phyloP scores from a whole-genome alignment of 2,797 vertebrate genomes.

The Thunnus albacares region DNA sequence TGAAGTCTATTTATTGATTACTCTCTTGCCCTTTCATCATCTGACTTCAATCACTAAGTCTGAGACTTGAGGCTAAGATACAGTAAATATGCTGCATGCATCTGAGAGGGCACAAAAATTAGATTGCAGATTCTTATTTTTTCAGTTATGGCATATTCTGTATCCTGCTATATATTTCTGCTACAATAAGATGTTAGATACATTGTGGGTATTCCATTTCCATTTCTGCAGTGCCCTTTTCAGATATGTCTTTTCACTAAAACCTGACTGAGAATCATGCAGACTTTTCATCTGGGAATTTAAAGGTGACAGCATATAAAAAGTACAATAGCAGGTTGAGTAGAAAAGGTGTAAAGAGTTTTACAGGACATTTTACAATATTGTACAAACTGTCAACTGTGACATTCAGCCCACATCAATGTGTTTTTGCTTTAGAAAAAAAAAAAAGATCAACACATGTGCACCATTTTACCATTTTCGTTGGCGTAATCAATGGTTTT shows the following conservation, averaged over 20 bases:
- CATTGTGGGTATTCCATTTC: not conserved
- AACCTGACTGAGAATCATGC: not conserved
- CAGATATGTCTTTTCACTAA: not conserved
- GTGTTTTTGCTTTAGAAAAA: not conserved
- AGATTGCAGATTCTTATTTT: not conserved
- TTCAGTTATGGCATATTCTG: not conserved
- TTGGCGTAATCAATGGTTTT: not conserved
- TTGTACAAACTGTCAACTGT: too few relatives aligned
- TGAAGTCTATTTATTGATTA: not conserved
- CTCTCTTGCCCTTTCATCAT: constrained; percentile 8
- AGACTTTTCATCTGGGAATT: not conserved
- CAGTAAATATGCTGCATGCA: not conserved
- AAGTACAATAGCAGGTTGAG: not conserved
- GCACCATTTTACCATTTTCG: not conserved
- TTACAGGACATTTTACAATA: not conserved
- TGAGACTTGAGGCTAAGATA: not conserved
- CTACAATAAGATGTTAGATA: not conserved
- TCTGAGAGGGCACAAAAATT: not conserved
- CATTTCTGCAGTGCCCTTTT: not conserved
- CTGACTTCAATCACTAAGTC: constrained; percentile 4
- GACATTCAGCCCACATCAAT: not conserved
- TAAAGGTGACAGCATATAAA: not conserved
- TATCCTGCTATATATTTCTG: not conserved
- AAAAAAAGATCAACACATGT: too few relatives aligned
- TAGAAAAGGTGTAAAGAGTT: not conserved